A percentile compares a stretch with the other conserved stretches of the same genome.
Conservation (phyloP, 2,888 invertebrate genomes). For the Abrostola triplasia region DNA sequence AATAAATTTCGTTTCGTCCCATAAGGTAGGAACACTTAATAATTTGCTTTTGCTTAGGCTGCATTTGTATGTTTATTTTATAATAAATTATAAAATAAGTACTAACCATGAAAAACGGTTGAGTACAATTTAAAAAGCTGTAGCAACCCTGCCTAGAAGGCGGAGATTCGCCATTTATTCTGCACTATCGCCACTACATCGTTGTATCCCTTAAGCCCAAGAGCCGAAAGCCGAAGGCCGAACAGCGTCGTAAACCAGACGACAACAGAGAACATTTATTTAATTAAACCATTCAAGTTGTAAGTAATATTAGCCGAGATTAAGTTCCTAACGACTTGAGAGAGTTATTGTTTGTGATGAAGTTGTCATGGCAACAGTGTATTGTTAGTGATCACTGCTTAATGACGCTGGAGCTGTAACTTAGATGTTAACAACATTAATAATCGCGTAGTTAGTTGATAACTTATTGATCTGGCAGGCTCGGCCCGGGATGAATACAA, state of each 20-base stretch:
- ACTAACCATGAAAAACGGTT: background rate
- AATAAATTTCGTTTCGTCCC: too few relatives aligned
- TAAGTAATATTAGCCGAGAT: slow-evolving; percentile 31
- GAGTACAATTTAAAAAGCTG: background rate
- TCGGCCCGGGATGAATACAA: too few relatives aligned
- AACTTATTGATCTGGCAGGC: too few relatives aligned
- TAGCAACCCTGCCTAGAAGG: slow-evolving; percentile 1
- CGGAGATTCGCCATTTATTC: slow-evolving; percentile 23
- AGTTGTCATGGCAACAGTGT: slow-evolving; percentile 29
- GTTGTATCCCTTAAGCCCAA: slow-evolving; percentile 24
- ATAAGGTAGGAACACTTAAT: too few relatives aligned
- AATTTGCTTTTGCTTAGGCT: too few relatives aligned
- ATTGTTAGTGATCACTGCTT: slow-evolving; percentile 9
- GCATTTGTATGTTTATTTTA: too few relatives aligned
- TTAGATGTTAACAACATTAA: too few relatives aligned
- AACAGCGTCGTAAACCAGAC: slow-evolving; percentile 15
- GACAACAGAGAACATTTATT: slow-evolving; percentile 38
- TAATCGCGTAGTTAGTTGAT: too few relatives aligned
- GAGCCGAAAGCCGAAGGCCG: slow-evolving; percentile 17
- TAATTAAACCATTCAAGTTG: slow-evolving; percentile 39
- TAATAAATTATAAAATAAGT: too few relatives aligned
- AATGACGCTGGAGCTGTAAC: slow-evolving; percentile 8
- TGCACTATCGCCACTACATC: slow-evolving; percentile 30
- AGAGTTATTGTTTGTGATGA: slow-evolving; percentile 29
- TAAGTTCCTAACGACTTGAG: slow-evolving; percentile 27